These are phyloP conservation scores for Psittacula cyanocephala DNA, from an alignment of 2,113 vertebrate genomes.

Conservation along the genomic window DNA sequence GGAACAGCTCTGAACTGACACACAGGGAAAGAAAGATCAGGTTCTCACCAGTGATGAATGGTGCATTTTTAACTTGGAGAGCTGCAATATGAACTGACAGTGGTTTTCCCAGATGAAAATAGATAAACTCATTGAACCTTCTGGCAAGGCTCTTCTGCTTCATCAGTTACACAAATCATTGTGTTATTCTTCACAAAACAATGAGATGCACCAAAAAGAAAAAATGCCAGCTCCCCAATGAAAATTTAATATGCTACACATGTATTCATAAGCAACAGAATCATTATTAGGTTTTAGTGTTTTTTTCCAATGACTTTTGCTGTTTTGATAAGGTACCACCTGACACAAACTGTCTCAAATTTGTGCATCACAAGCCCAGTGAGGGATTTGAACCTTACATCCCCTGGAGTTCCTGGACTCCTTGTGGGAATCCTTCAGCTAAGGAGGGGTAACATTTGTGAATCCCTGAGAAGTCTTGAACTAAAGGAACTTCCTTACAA, in stretches of 20 bases:
- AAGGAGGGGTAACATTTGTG: background rate
- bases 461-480: background rate
- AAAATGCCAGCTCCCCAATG: background rate
- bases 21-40: background rate
- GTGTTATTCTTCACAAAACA: slow-evolving; percentile 20
- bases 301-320: background rate
- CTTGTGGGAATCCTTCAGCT: background rate
- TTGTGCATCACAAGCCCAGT: background rate
- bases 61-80: slow-evolving; percentile 2
- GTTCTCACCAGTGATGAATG: background rate
- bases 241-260: background rate
- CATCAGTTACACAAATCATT: background rate
- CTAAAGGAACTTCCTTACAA: background rate
- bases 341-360: background rate
- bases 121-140: slow-evolving; percentile 51
- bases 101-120: slow-evolving; percentile 34
- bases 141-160: background rate
- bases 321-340: background rate
- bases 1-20: background rate
- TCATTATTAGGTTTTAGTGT: background rate
- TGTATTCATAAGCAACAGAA: background rate
- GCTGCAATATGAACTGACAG: slow-evolving; percentile 15
- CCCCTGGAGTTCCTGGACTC: background rate
- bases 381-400: background rate
- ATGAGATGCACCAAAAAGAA: background rate